These are phyloP conservation scores for Drosophila leonis DNA, from an alignment of 2,888 invertebrate species.

Conservation along the genomic window DNA sequence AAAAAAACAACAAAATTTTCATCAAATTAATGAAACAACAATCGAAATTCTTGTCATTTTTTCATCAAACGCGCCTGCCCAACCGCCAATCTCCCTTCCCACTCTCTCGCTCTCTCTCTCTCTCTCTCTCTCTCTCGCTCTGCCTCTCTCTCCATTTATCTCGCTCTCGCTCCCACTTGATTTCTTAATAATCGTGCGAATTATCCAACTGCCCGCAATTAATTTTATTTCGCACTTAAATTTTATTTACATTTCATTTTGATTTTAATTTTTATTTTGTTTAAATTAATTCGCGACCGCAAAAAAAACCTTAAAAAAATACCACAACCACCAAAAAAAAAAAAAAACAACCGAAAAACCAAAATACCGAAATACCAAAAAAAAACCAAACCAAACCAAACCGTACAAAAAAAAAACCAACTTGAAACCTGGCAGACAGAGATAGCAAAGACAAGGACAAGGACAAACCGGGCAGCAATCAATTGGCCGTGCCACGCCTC, in stretches of 20 bases:
- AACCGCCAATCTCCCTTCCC: conserved; percentile 13
- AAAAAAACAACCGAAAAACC: conserved; percentile 25
- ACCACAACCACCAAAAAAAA: conserved; percentile 21
- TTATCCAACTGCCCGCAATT: conserved; percentile 21
- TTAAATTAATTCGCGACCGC: conserved; percentile 32
- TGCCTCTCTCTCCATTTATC: not conserved
- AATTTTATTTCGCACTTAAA: conserved; percentile 30
- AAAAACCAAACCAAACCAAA: conserved; percentile 18
- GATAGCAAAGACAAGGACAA: conserved; percentile 93
- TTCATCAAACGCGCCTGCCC: conserved; percentile 59
- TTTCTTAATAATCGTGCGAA: conserved; percentile 31
- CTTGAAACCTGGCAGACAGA: conserved; percentile 87
- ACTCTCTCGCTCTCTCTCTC: not conserved
- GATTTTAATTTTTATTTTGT: conserved; percentile 20
- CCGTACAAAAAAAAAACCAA: conserved; percentile 14
- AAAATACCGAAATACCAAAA: conserved; percentile 13
- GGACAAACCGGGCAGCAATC: conserved; percentile 90
- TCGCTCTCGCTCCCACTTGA: conserved; percentile 8
- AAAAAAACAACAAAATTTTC: conserved; percentile 22
- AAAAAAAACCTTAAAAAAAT: conserved; percentile 29
- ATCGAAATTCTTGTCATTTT: conserved; percentile 57
- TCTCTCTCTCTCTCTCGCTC: conserved; percentile 1
- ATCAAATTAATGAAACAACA: conserved; percentile 57
- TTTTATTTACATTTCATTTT: conserved; percentile 35
- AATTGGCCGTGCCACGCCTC: conserved; percentile 93